Conservation (phyloP, 2,797 vertebrate genomes). For the Myiothlypis chrysogaster region DNA sequence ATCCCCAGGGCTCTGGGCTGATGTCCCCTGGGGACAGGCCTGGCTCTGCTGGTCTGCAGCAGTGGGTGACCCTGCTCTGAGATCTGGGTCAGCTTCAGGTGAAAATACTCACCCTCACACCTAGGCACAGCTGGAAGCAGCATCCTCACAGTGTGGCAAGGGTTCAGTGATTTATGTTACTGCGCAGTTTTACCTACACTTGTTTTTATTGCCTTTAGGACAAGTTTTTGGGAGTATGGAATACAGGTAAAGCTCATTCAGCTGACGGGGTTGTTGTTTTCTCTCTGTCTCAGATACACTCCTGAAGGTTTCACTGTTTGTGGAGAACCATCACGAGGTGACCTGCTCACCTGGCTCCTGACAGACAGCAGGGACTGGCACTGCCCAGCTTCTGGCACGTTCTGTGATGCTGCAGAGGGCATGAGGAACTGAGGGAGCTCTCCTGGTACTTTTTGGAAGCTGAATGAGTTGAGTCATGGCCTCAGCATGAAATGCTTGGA, state of each 20-base stretch:
- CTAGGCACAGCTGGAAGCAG: background rate
- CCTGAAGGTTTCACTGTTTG: constrained; percentile 71
- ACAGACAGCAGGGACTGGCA: background rate
- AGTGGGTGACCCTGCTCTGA: background rate
- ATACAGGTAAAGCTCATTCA: accelerated
- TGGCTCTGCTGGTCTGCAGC: background rate
- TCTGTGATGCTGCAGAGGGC: background rate
- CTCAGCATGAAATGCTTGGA: background rate
- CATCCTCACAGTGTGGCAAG: accelerated
- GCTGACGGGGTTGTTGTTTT: background rate
- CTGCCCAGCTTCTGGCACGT: background rate
- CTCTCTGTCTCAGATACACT: constrained; percentile 59
- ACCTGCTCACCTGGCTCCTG: background rate
- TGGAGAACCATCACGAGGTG: constrained; percentile 54
- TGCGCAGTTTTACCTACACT: accelerated
- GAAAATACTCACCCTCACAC: accelerated
- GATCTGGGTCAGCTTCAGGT: accelerated
- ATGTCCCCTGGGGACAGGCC: too few relatives aligned
- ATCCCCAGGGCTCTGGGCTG: accelerated
- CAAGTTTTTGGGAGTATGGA: too few relatives aligned
- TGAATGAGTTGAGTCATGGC: background rate
- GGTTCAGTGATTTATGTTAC: background rate
- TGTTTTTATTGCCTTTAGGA: background rate
- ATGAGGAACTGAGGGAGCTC: background rate
- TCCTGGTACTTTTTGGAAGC: background rate